These are phyloP conservation scores for Allygus modestus DNA, from an alignment of 2,888 invertebrate species.

Conservation along the genomic window DNA sequence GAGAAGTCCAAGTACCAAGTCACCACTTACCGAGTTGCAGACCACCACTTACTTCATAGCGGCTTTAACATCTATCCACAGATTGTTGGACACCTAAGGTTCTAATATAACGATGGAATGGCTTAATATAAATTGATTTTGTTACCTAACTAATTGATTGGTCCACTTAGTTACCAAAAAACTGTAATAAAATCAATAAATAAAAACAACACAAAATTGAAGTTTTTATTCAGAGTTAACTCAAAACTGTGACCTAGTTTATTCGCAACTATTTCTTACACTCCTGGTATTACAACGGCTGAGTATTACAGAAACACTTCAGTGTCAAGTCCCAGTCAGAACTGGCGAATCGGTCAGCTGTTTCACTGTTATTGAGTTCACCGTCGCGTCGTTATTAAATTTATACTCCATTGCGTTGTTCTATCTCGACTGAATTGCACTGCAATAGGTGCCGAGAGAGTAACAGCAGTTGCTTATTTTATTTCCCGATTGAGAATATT, in stretches of 20 bases:
- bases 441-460: slow-evolving; percentile 12
- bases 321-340: background rate
- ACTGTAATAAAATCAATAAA: no score
- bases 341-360: slow-evolving; percentile 17
- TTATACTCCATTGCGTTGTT: slow-evolving; percentile 27
- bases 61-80: no score
- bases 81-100: no score
- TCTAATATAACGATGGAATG: no score
- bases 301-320: background rate
- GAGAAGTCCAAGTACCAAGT: no score
- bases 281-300: background rate
- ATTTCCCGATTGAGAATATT: background rate
- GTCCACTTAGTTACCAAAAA: no score
- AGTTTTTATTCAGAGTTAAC: no score
- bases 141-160: no score
- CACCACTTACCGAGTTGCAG: no score
- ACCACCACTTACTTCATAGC: no score
- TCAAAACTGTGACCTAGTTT: background rate
- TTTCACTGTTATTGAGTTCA: slow-evolving; percentile 19
- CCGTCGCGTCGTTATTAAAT: slow-evolving; percentile 16
- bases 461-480: background rate
- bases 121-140: no score
- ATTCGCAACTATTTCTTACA: background rate
- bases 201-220: no score
- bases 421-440: background rate